Percentiles rank a stretch among this genome's conserved stretches.
phyloP scores from a whole-genome alignment of 1,140 invertebrate species.

The Listronotus oregonensis region DNA sequence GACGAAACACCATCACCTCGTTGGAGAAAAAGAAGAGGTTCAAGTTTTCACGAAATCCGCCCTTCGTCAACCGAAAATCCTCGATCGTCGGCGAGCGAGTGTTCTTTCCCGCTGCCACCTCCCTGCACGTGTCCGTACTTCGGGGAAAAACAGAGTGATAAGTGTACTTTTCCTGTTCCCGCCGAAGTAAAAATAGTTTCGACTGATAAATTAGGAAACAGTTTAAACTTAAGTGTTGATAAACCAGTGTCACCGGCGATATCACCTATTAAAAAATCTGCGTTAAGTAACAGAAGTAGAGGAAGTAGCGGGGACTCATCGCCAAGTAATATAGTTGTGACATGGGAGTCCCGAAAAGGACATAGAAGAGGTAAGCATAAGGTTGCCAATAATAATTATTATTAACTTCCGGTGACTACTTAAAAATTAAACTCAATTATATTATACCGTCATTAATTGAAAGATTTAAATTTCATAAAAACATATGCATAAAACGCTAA shows the following conservation, averaged over 20 bases:
- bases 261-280: slow-evolving; percentile 41
- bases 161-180: slow-evolving; percentile 53
- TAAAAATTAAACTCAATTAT: too few relatives aligned
- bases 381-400: not conserved
- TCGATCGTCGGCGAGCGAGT: slow-evolving; percentile 30
- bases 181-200: slow-evolving; percentile 64
- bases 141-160: slow-evolving; percentile 63
- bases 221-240: slow-evolving; percentile 41
- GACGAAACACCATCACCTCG: slow-evolving; percentile 52
- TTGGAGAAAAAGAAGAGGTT: slow-evolving; percentile 56
- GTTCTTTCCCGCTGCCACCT: slow-evolving; percentile 63
- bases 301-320: slow-evolving; percentile 41
- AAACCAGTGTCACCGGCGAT: slow-evolving; percentile 44
- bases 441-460: too few relatives aligned
- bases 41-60: slow-evolving; percentile 59
- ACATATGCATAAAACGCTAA: too few relatives aligned
- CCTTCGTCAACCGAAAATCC: slow-evolving; percentile 3
- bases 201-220: slow-evolving; percentile 48
- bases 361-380: slow-evolving; percentile 49
- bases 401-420: too few relatives aligned
- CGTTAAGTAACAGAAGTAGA: slow-evolving; percentile 31
- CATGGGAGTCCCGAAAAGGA: slow-evolving; percentile 64
- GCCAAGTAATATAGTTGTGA: slow-evolving; percentile 60
- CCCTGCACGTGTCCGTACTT: slow-evolving; percentile 81
- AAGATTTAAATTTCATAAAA: too few relatives aligned